Base-by-base conservation (phyloP, 1,140 invertebrate species). In the Penaeus japonicus region DNA sequence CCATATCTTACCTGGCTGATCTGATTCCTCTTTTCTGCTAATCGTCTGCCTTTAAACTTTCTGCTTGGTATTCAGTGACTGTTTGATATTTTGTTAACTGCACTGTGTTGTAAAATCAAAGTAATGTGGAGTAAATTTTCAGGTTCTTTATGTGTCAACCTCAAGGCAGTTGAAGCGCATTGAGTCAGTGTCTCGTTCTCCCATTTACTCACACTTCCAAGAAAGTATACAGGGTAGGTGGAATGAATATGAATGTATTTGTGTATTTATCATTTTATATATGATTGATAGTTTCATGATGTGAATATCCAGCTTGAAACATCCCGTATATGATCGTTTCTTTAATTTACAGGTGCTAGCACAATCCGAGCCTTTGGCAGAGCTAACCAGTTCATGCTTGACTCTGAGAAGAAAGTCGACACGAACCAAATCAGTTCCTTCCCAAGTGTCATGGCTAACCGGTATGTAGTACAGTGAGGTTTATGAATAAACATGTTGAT, bases 151-250 rank as follows among this genome's bases (percentile, higher is more conserved):
- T 92, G 97, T 99, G 80, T 94, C 95, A 1, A 97, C 98, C 0
- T 99, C 98, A 4, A 93, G 98, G 39, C 98, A 99, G 92, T 92
- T 99, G 85, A 99, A 99, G 93, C 94, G 99, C 75, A 92, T 99
- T 39, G 98, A 99, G 92, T 99, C 98, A 0, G 96, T 99, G 0
- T 98, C 97, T n/a, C 94, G 98, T 78, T 99, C 98, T 18, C 98
- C 99, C 0, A 99, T 99, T 91, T 99, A 99, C 93, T 98, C 98
- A 4, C 98, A 99, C 93, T 99, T 99, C 93, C 96, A 97, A 82
- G 98, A 99, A 94, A 98, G 96, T 53, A 95, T 98, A 47, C 96
- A 96, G 20, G 94, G 94, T 93, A 92, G 91, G 87, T 89, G 90
- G 93, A 84, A 82, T 89, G 30, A 54, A 53, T 89, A 32, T 80